Percentiles rank a stretch among this genome's conserved stretches.
phyloP scores from a whole-genome alignment of 2,113 vertebrate species.

The Lamprotornis superbus region DNA sequence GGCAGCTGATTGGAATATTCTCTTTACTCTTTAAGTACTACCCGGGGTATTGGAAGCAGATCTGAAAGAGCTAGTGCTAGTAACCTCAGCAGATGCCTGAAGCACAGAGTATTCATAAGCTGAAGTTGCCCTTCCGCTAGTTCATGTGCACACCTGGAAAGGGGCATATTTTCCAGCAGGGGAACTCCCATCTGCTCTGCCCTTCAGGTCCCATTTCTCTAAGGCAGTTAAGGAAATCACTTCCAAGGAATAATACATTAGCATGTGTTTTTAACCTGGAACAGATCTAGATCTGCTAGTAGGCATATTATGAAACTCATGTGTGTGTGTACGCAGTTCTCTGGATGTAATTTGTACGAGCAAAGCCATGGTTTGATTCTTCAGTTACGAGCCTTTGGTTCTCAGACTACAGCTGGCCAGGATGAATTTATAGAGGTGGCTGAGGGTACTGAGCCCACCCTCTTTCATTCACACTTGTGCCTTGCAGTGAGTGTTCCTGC shows the following conservation, averaged over 20 bases:
- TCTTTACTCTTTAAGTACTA: conserved; percentile 33
- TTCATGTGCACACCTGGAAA: conserved; percentile 42
- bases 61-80: conserved; percentile 37
- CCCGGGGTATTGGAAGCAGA: conserved; percentile 38
- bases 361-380: not conserved
- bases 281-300: conserved; percentile 47
- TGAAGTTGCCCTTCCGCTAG: conserved; percentile 4
- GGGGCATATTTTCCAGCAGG: conserved; percentile 40
- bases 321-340: not conserved
- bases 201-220: conserved; percentile 47
- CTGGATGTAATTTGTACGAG: conserved; percentile 34
- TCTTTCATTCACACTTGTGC: not conserved
- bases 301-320: conserved; percentile 26
- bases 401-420: not conserved
- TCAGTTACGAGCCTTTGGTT: not conserved
- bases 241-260: conserved; percentile 29
- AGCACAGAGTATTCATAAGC: not conserved
- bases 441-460: not conserved
- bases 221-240: conserved; percentile 46
- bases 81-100: conserved; percentile 40
- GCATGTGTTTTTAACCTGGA: conserved; percentile 61
- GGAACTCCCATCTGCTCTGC: conserved; percentile 23
- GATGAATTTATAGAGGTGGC: not conserved
- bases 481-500: not conserved
- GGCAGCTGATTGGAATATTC: conserved; percentile 38